Evolutionary conservation across 2,888 invertebrate genomes (phyloP).

Genomic region (Poecilobothrus nobilitatus): DNA sequence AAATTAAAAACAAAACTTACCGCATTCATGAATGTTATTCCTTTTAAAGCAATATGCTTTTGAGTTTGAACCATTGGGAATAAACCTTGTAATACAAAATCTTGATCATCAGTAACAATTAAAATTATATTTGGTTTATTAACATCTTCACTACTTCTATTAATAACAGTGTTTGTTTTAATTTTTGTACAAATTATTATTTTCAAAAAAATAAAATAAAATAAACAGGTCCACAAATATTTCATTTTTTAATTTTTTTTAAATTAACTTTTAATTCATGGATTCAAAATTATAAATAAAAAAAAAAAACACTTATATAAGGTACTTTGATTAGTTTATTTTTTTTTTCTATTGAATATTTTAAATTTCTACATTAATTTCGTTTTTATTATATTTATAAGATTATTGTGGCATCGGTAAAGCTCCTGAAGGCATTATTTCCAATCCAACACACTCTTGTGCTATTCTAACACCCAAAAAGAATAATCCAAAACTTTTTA

Average conservation of each 20-base stretch:
- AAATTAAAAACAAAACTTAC: conserved; percentile 40
- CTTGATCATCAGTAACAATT: conserved; percentile 80
- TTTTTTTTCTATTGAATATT: not conserved
- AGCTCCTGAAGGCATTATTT: conserved; percentile 60
- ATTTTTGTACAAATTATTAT: not conserved
- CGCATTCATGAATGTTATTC: conserved; percentile 63
- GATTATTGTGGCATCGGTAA: conserved; percentile 47
- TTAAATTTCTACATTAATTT: not conserved
- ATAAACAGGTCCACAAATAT: not conserved
- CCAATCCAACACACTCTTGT: conserved; percentile 66
- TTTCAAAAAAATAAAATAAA: not conserved
- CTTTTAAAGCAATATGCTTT: conserved; percentile 53
- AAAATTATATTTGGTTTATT: conserved; percentile 62
- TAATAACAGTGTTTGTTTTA: not conserved
- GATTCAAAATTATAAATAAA: not conserved
- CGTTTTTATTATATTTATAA: not conserved
- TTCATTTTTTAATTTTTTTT: not conserved
- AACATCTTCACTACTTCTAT: not conserved
- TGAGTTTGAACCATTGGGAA: conserved; percentile 58
- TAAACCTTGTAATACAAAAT: conserved; percentile 66
- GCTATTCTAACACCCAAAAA: conserved; percentile 68
- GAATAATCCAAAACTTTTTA: conserved; percentile 74
- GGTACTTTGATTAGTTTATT: not conserved
- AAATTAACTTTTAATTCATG: no score
- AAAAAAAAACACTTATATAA: not conserved